These are phyloP conservation scores for Vollenhovia emeryi DNA, from an alignment of 1,140 invertebrate species.

Conservation along the genomic window DNA sequence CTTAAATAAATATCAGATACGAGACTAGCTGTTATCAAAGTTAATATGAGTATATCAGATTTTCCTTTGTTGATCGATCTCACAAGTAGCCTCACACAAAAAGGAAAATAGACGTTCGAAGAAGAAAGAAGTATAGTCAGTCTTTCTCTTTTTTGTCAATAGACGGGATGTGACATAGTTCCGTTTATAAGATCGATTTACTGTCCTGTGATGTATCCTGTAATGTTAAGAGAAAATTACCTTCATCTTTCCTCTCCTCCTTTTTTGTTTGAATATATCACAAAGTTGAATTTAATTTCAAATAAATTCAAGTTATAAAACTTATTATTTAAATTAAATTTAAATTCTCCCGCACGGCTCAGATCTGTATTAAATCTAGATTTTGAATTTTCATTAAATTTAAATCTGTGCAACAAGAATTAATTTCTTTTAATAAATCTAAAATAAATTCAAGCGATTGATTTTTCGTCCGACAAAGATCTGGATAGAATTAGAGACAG, in stretches of 20 bases:
- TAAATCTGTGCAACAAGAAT: conserved; percentile 7
- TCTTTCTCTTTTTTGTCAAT: conserved; percentile 35
- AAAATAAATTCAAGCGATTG: background rate
- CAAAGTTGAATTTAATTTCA: conserved; percentile 8
- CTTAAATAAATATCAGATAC: conserved; percentile 75
- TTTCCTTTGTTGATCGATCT: background rate
- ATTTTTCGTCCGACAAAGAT: background rate
- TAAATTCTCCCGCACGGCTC: background rate
- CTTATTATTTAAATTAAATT: conserved; percentile 16
- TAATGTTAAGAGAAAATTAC: conserved; percentile 15
- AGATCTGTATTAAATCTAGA: background rate
- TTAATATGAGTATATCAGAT: conserved; percentile 63
- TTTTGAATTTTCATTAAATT: background rate
- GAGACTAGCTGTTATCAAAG: conserved; percentile 81
- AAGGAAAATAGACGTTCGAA: background rate
- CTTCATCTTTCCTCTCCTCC: background rate
- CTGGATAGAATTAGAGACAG: background rate
- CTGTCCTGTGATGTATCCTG: background rate
- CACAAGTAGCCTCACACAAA: background rate
- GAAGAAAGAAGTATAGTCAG: background rate
- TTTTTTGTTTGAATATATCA: background rate
- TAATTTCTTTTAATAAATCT: conserved; percentile 1
- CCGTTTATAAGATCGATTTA: conserved; percentile 22
- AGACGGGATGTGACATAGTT: conserved; percentile 26
- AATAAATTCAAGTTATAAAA: conserved; percentile 23